Conservation (phyloP, 2,888 invertebrate genomes). For the Azorinus chamasolen region DNA sequence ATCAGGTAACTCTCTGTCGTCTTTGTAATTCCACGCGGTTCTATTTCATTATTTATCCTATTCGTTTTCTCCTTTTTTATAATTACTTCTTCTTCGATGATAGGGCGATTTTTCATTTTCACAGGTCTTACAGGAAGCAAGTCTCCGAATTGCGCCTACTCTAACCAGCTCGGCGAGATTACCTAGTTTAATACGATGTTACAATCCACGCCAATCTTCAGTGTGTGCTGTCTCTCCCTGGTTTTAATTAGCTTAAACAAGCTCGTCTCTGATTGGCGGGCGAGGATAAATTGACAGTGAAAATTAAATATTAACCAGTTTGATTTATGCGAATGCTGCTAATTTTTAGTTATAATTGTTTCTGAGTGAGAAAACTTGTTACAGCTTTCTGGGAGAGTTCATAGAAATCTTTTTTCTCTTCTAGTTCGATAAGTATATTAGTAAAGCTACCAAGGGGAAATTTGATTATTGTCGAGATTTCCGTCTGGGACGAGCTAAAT, state of each 20-base stretch:
- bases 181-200: not conserved
- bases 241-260: constrained; percentile 25
- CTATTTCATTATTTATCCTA: no score
- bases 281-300: constrained; percentile 39
- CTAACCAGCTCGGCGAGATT: not conserved
- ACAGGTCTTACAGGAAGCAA: not conserved
- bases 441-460: no score
- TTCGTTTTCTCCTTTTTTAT: constrained; percentile 5
- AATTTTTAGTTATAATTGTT: constrained; percentile 49
- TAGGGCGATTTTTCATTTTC: constrained; percentile 2
- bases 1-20: no score
- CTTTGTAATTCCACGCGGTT: no score
- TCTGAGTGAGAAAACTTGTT: constrained; percentile 50
- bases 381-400: constrained; percentile 7
- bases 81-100: not conserved
- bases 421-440: constrained; percentile 16
- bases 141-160: not conserved
- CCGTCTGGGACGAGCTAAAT: no score
- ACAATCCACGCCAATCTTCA: not conserved
- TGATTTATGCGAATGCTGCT: constrained; percentile 61
- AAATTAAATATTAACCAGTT: constrained; percentile 61
- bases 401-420: not conserved
- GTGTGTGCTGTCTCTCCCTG: not conserved
- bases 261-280: constrained; percentile 18
- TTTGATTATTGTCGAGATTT: no score